These are phyloP conservation scores for Scaptomyza caliginosa DNA, from an alignment of 2,888 invertebrate genomes.

Conservation along the genomic window DNA sequence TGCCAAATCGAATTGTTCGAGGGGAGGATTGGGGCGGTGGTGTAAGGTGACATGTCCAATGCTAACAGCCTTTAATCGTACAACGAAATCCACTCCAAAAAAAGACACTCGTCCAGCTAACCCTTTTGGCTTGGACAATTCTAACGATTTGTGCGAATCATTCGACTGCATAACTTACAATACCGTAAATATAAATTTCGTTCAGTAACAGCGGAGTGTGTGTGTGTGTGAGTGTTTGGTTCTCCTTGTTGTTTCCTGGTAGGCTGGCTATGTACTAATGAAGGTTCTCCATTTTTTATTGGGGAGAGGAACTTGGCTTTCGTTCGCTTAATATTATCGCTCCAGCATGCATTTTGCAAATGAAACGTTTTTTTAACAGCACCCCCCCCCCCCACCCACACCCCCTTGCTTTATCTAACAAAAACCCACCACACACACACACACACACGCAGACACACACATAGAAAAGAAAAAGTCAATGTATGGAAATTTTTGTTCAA, in stretches of 20 bases:
- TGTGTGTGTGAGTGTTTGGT: not conserved
- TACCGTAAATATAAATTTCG: constrained; percentile 79
- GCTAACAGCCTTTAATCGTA: constrained; percentile 76
- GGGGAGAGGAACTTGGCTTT: not conserved
- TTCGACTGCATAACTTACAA: constrained; percentile 83
- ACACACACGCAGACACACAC: not conserved
- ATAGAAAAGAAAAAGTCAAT: constrained; percentile 59
- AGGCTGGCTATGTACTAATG: constrained; percentile 54
- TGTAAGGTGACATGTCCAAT: constrained; percentile 1
- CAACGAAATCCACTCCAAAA: constrained; percentile 80
- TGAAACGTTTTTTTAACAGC: constrained; percentile 39
- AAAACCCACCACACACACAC: not conserved
- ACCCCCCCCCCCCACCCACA: not conserved
- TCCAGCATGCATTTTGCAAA: constrained; percentile 75
- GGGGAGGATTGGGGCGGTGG: not conserved
- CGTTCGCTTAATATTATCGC: constrained; percentile 62
- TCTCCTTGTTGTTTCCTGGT: not conserved
- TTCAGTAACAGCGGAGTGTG: not conserved
- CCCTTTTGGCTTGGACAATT: constrained; percentile 34
- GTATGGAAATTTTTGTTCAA: constrained; percentile 81
- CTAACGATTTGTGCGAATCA: constrained; percentile 74
- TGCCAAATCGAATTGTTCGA: constrained; percentile 34
- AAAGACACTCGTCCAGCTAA: constrained; percentile 22
- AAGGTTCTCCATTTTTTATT: constrained; percentile 39
- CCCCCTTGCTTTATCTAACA: not conserved